These are phyloP conservation scores for Anagyrus pseudococci DNA, from an alignment of 2,888 invertebrate genomes.

Conservation along the genomic window DNA sequence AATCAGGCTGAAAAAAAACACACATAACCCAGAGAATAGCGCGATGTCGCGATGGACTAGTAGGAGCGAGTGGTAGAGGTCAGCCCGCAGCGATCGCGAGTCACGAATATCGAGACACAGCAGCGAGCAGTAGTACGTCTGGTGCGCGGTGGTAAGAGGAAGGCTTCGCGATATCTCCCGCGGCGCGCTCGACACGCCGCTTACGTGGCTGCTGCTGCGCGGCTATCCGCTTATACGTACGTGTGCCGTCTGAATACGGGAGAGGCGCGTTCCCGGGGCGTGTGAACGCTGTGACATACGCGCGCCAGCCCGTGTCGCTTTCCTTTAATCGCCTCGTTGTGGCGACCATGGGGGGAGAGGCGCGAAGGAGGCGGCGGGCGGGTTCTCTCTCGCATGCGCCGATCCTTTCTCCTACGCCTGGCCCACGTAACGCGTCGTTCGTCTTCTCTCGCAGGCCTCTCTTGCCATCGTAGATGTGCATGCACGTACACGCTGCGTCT, in stretches of 20 bases:
- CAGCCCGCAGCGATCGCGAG: constrained; percentile 25
- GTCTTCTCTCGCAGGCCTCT: constrained; percentile 17
- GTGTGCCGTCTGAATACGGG: constrained; percentile 5
- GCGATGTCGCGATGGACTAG: too few species aligned
- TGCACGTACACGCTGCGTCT: too few species aligned
- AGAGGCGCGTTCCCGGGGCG: constrained; percentile 52
- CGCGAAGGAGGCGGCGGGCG: background rate
- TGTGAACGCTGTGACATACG: constrained; percentile 63
- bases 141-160: too few species aligned
- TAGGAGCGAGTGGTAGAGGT: too few species aligned
- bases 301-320: constrained; percentile 55
- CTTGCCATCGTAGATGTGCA: too few species aligned
- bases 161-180: constrained; percentile 6
- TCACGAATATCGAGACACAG: too few species aligned
- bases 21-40: too few species aligned
- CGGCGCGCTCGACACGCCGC: constrained; percentile 10
- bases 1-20: too few species aligned
- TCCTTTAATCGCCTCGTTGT: constrained; percentile 57
- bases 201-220: too few species aligned
- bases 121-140: too few species aligned
- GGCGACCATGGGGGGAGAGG: constrained; percentile 15
- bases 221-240: background rate
- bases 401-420: background rate
- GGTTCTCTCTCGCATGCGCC: background rate
- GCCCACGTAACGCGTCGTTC: constrained; percentile 35